Conservation (phyloP, 2,888 invertebrate genomes). For the Hyposoter dolosus region DNA sequence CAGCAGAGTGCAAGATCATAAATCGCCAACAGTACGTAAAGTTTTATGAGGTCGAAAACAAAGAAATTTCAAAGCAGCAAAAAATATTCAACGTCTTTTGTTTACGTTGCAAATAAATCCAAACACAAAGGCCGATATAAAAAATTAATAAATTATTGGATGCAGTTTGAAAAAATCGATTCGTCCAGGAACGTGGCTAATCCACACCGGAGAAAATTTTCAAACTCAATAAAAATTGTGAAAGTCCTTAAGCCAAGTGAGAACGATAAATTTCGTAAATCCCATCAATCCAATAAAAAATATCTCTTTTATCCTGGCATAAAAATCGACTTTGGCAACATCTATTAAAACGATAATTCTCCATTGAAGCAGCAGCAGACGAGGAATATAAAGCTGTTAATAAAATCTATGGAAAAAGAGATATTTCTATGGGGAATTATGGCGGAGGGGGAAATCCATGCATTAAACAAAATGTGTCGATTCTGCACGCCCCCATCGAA, state of each 20-base stretch:
- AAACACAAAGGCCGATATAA: background rate
- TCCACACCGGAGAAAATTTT: background rate
- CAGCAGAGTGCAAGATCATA: background rate
- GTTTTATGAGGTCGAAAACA: background rate
- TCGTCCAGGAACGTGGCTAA: background rate
- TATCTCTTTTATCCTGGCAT: background rate
- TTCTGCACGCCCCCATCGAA: background rate
- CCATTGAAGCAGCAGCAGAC: background rate
- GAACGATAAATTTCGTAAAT: background rate
- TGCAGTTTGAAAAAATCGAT: background rate
- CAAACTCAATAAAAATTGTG: background rate
- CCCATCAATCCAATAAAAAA: background rate
- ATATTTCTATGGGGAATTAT: background rate
- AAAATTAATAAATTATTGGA: background rate
- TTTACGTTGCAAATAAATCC: background rate
- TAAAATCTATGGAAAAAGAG: background rate
- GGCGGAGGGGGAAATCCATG: background rate
- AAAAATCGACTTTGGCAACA: background rate
- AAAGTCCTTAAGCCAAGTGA: background rate
- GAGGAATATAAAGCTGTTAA: background rate
- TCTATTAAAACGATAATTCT: background rate
- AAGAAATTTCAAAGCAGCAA: background rate
- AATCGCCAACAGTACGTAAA: background rate
- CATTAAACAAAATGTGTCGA: conserved; percentile 19
- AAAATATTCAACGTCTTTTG: conserved; percentile 4